Percentiles rank a stretch among this genome's conserved stretches.
Evolutionary conservation across 2,113 vertebrate genomes (phyloP).

Genomic region (Parotia lawesii): DNA sequence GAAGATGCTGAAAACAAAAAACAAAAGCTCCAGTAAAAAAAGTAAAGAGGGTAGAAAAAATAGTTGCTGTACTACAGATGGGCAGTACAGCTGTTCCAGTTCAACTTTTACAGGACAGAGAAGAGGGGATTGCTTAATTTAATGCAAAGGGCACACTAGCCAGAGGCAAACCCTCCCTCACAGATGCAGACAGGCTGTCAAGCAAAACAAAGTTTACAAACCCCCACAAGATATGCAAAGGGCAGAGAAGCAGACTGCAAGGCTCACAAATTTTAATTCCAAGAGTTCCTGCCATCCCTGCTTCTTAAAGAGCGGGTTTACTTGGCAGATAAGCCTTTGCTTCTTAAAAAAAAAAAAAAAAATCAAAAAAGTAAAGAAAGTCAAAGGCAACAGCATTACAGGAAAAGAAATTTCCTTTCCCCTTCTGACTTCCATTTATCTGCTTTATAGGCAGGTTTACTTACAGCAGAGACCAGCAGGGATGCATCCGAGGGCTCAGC

Average conservation of each 20-base stretch:
- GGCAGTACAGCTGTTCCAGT: not conserved
- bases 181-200: not conserved
- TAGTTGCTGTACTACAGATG: not conserved
- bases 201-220: slow-evolving; percentile 14
- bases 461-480: slow-evolving; percentile 1
- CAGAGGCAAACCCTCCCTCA: slow-evolving; percentile 1
- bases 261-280: slow-evolving; percentile 18
- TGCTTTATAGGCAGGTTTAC: not conserved
- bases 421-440: slow-evolving; percentile 10
- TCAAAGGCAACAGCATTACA: not conserved
- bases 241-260: not conserved
- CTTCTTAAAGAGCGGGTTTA: slow-evolving; percentile 1
- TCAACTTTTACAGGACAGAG: not conserved
- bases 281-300: not conserved
- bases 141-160: not conserved
- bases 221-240: not conserved
- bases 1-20: not conserved
- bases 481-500: not conserved
- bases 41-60: not conserved
- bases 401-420: not conserved
- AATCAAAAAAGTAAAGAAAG: not conserved
- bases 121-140: not conserved
- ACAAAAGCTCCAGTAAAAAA: not conserved
- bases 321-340: not conserved
- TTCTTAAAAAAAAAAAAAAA: not conserved